These are phyloP conservation scores for Paracyclopina nana DNA, from an alignment of 1,140 invertebrate species.

Conservation along the genomic window DNA sequence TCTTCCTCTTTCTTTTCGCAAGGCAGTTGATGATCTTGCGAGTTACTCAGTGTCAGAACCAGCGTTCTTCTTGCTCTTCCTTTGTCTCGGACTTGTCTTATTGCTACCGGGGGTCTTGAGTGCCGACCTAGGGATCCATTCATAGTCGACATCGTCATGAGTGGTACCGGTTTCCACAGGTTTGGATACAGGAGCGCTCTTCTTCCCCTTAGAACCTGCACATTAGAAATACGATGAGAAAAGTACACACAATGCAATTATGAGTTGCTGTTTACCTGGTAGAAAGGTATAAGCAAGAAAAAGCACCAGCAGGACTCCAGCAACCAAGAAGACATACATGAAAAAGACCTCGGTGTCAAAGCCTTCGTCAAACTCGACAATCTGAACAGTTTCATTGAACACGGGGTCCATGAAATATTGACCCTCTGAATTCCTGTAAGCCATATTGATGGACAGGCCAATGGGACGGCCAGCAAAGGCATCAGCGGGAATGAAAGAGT, in stretches of 20 bases:
- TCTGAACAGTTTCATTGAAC: slow-evolving; percentile 95
- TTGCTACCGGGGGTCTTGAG: slow-evolving; percentile 29
- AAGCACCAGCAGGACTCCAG: slow-evolving; percentile 60
- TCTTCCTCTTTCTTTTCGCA: too few relatives aligned
- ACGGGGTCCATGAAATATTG: slow-evolving; percentile 62
- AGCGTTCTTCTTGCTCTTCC: slow-evolving; percentile 18
- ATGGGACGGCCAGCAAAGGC: slow-evolving; percentile 86
- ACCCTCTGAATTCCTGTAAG: slow-evolving; percentile 66
- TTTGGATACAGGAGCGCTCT: slow-evolving; percentile 43
- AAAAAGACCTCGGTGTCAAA: slow-evolving; percentile 97
- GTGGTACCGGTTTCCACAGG: slow-evolving; percentile 50
- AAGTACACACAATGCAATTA: neutral
- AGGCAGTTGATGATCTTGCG: too few relatives aligned
- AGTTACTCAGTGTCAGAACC: slow-evolving; percentile 18
- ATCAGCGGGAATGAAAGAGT: slow-evolving; percentile 85
- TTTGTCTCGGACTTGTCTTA: slow-evolving; percentile 16
- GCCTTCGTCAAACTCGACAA: slow-evolving; percentile 87
- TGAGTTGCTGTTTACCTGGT: slow-evolving; percentile 13
- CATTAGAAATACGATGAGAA: neutral
- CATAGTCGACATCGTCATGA: slow-evolving; percentile 76
- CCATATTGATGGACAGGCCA: slow-evolving; percentile 76
- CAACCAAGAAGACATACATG: slow-evolving; percentile 80
- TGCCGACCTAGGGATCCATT: slow-evolving; percentile 87
- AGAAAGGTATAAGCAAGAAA: slow-evolving; percentile 77
- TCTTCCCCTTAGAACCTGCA: slow-evolving; percentile 31